Base-by-base conservation (phyloP, 2,113 vertebrate species). In the Sialia sialis region DNA sequence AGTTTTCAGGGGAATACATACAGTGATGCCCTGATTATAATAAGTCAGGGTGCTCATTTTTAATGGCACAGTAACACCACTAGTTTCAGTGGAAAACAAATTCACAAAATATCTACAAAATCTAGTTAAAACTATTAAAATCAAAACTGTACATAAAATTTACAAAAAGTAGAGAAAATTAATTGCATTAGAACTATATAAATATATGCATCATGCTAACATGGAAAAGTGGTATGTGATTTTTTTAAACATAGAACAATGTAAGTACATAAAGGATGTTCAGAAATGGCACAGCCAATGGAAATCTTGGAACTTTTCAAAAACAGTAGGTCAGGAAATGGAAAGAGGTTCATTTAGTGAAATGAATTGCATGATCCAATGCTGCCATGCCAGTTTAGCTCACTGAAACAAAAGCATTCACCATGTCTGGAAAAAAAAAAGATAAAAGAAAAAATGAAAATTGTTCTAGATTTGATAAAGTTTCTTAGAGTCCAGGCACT, bases 111-210 rank as follows among this genome's bases (percentile, higher is more conserved):
- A 98, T 98, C 98, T 98, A 98, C 98, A 99, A 98, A 98, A 98
- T 98, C 98, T 99, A 99, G 97, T 97, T 98, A 97, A 98, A 98
- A 98, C 98, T 98, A 98, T 96, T 98, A 95, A 98, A 99, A 99
- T 99, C 98, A 99, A 98, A 99, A 98, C 99, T 99, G 99, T 99
- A 99, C 99, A 99, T 96, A 96, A 98, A 96, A 99, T 99, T 99
- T 99, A 99, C 99, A 99, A 98, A 96, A 96, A 96, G 87, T 90
- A 95, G 59, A 95, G 92, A 95, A 97, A 97, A 97, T 96, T 97
- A 98, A 98, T 97, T 97, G 97, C 96, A 97, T 98, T 97, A 93
- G 98, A 98, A 98, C 98, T 98, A 98, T 98, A 98, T 98, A 99
- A 99, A 99, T 98, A 98, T 97, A 98, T 97, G 98, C 97, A 91